phyloP scores from a whole-genome alignment of 2,888 invertebrate species.

The Paralinhomoeus sp. region DNA sequence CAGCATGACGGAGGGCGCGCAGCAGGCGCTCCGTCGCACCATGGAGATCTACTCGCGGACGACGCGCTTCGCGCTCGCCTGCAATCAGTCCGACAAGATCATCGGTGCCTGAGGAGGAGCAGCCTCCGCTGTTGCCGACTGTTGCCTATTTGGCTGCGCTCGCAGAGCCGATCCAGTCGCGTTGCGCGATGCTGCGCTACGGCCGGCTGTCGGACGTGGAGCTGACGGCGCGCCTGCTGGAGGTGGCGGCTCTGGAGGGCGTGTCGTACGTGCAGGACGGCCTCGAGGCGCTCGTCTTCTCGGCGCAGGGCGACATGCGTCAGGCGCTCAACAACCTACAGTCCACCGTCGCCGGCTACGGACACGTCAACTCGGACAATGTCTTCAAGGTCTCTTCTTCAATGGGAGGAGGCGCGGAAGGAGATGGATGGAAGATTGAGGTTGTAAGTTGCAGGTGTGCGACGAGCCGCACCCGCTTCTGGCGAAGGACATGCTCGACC shows the following conservation, averaged over 20 bases:
- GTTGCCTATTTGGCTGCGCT: too few relatives aligned
- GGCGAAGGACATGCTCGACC: slow-evolving; percentile 65
- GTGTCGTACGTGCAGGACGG: slow-evolving; percentile 71
- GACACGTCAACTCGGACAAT: slow-evolving; percentile 65
- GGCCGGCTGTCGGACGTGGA: slow-evolving; percentile 65
- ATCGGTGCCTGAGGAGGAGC: too few relatives aligned
- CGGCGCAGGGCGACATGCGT: slow-evolving; percentile 93
- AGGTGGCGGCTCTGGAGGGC: slow-evolving; percentile 28
- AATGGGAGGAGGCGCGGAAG: too few relatives aligned
- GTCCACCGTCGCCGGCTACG: slow-evolving; percentile 74
- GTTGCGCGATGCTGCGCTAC: slow-evolving; percentile 86
- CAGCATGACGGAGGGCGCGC: too few relatives aligned
- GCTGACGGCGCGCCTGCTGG: too few relatives aligned
- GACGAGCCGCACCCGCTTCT: slow-evolving; percentile 93
- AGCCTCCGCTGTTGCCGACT: too few relatives aligned
- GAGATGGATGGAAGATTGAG: too few relatives aligned
- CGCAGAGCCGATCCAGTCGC: slow-evolving; percentile 91
- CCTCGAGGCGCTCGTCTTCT: slow-evolving; percentile 80
- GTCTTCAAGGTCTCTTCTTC: slow-evolving; percentile 90
- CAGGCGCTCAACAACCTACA: slow-evolving; percentile 88
- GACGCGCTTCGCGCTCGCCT: slow-evolving; percentile 87
- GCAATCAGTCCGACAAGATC: slow-evolving; percentile 92
- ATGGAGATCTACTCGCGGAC: slow-evolving; percentile 96
- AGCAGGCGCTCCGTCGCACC: slow-evolving; percentile 73
- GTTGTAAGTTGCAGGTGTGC: slow-evolving; percentile 46